Percentiles rank a stretch among this genome's conserved stretches.
Evolutionary conservation across 2,797 vertebrate species (phyloP).

Genomic region (Psittacula derbiana): DNA sequence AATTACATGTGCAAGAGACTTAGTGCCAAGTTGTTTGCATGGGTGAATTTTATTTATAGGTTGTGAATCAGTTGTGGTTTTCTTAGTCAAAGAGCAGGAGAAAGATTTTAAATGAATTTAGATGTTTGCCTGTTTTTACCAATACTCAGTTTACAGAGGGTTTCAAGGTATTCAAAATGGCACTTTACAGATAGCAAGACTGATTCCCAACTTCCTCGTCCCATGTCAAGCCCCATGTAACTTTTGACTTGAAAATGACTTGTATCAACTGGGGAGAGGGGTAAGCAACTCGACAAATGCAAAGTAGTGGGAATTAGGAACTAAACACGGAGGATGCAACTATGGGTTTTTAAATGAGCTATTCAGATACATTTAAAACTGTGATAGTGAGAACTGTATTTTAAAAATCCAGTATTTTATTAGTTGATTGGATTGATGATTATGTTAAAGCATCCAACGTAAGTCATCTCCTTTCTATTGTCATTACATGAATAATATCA

Average conservation of each 20-base stretch:
- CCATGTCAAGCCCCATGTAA: neutral
- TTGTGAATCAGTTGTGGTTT: conserved; percentile 34
- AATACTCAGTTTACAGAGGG: neutral
- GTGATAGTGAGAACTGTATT: neutral
- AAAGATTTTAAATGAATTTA: conserved; percentile 14
- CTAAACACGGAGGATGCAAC: neutral
- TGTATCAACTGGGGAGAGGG: neutral
- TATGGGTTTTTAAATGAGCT: neutral
- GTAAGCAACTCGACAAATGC: neutral
- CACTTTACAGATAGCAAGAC: neutral
- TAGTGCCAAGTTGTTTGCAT: conserved; percentile 53
- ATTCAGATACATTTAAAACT: neutral
- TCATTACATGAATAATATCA: neutral
- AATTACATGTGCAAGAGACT: conserved; percentile 10
- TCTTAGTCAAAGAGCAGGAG: neutral
- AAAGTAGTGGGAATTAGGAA: neutral
- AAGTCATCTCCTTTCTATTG: neutral
- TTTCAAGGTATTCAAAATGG: neutral
- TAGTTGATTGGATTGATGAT: neutral
- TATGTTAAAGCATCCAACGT: neutral
- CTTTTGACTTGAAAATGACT: conserved; percentile 25
- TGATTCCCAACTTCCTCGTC: neutral
- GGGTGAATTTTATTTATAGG: conserved; percentile 56
- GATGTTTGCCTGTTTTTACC: neutral
- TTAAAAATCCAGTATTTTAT: neutral